Percentiles rank a stretch among this genome's conserved stretches.
phyloP scores from a whole-genome alignment of 2,888 invertebrate genomes.

The Mythimna lalbum region DNA sequence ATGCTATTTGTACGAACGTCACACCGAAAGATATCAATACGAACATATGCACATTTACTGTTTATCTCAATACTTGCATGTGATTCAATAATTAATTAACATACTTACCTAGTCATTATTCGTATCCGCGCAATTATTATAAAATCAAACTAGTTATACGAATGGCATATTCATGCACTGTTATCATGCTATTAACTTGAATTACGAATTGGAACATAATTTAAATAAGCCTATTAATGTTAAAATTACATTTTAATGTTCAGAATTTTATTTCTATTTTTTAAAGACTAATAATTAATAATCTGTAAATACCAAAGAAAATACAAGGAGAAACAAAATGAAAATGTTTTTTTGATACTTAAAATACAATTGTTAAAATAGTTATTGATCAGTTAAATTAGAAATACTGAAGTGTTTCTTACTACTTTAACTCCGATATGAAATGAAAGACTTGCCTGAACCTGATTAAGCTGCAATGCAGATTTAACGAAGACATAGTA shows the following conservation, averaged over 20 bases:
- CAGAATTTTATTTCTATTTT: neutral
- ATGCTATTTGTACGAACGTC: constrained; percentile 22
- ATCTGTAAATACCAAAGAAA: neutral
- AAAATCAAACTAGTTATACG: constrained; percentile 22
- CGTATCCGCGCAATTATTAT: constrained; percentile 31
- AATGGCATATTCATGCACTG: constrained; percentile 12
- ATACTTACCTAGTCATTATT: constrained; percentile 32
- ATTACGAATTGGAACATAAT: neutral
- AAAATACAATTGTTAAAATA: neutral
- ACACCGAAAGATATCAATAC: constrained; percentile 33
- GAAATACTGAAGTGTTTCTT: neutral
- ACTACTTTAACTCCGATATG: neutral
- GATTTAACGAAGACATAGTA: neutral
- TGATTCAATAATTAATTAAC: constrained; percentile 33
- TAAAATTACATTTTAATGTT: neutral
- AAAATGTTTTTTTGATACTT: neutral
- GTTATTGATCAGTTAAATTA: constrained; percentile 10
- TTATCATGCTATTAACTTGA: constrained; percentile 1
- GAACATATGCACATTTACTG: constrained; percentile 1
- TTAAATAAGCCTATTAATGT: constrained; percentile 4
- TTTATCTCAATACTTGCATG: constrained; percentile 26
- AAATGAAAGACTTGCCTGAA: neutral
- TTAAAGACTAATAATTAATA: neutral
- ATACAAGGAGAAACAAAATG: neutral
- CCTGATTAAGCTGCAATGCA: neutral